Conservation (phyloP, 1,140 invertebrate genomes). For the Cydia fagiglandana region DNA sequence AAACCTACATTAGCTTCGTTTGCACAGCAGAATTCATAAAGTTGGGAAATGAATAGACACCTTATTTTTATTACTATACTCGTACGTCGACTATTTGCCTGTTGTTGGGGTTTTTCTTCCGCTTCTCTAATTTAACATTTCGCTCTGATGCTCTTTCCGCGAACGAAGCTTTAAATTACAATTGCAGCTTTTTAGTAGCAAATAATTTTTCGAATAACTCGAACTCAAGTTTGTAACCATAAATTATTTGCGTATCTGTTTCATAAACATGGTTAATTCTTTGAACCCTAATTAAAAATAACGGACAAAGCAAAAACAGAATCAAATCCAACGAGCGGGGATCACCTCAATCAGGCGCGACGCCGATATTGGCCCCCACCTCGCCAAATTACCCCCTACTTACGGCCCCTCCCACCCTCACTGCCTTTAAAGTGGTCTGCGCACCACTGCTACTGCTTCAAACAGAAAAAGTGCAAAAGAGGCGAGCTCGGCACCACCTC, state of each 20-base stretch:
- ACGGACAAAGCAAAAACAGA: conserved; percentile 54
- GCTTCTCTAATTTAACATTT: conserved; percentile 10
- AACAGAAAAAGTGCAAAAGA: conserved; percentile 77
- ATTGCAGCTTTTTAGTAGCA: neutral
- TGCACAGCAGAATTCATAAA: conserved; percentile 51
- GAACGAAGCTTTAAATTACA: neutral
- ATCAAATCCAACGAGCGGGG: conserved; percentile 67
- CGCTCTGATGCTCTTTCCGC: neutral
- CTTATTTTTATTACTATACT: conserved; percentile 41
- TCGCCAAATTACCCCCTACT: conserved; percentile 77
- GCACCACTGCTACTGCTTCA: conserved; percentile 70
- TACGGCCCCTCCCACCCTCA: conserved; percentile 69
- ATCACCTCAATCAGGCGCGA: conserved; percentile 77
- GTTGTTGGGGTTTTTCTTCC: conserved; percentile 12
- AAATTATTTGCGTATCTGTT: neutral
- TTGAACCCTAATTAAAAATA: conserved; percentile 55
- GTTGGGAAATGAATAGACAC: conserved; percentile 32
- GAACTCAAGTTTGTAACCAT: neutral
- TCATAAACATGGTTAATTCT: conserved; percentile 23
- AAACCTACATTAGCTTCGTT: conserved; percentile 59
- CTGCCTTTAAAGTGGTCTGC: conserved; percentile 78
- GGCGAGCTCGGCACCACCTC: conserved; percentile 69
- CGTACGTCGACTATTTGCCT: conserved; percentile 10
- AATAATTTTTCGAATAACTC: neutral
- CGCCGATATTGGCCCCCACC: conserved; percentile 75